phyloP scores from a whole-genome alignment of 2,797 vertebrate genomes.

The Ataeniobius toweri region DNA sequence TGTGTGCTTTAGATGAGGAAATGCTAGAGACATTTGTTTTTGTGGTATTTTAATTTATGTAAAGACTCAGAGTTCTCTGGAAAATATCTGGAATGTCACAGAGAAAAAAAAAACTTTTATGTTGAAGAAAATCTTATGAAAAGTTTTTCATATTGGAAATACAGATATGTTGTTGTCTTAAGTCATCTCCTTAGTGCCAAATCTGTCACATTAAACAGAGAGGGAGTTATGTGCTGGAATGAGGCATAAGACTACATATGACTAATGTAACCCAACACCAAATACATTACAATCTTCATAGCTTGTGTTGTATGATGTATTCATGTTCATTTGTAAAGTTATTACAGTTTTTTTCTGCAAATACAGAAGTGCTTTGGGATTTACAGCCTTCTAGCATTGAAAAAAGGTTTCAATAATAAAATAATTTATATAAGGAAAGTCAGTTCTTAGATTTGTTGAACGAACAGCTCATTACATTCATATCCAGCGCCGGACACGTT shows the following conservation, averaged over 20 bases:
- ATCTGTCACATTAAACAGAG: constrained; percentile 23
- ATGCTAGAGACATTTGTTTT: background rate
- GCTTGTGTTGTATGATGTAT: constrained; percentile 47
- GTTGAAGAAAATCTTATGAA: constrained; percentile 7
- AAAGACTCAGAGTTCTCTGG: background rate
- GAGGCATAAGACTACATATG: constrained; percentile 30
- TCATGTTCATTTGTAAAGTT: constrained; percentile 86
- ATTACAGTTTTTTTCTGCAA: constrained; percentile 82
- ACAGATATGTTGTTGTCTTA: background rate
- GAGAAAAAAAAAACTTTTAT: constrained; percentile 6
- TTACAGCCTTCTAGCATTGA: constrained; percentile 61
- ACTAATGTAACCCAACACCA: constrained; percentile 30
- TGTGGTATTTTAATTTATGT: constrained; percentile 6
- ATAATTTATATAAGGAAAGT: constrained; percentile 44
- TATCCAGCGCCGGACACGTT: background rate
- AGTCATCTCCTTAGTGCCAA: constrained; percentile 5
- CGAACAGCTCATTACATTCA: background rate
- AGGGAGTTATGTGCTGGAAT: constrained; percentile 35
- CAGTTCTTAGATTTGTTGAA: constrained; percentile 17
- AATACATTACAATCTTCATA: constrained; percentile 73
- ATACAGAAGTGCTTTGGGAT: constrained; percentile 75
- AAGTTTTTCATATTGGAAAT: background rate
- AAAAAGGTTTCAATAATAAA: constrained; percentile 82
- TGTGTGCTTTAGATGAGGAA: background rate
- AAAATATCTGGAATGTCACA: constrained; percentile 2